phyloP scores from a whole-genome alignment of 2,113 vertebrate genomes.

The Mystacornis crossleyi region DNA sequence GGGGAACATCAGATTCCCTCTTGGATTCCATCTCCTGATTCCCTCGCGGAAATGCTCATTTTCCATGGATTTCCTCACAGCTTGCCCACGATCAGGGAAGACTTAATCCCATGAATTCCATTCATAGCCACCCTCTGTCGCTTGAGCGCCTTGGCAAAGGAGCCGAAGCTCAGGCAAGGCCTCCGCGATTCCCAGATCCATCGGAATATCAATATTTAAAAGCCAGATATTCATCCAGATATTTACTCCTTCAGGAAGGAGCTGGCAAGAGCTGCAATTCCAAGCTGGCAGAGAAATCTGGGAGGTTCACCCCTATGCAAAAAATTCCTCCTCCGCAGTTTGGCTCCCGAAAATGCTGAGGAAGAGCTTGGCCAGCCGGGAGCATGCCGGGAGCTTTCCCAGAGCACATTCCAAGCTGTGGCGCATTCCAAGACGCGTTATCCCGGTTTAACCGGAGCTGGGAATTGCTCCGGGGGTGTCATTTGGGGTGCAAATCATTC shows the following conservation, averaged over 20 bases:
- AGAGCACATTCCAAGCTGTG: not conserved
- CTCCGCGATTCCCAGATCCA: not conserved
- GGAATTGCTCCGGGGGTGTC: not conserved
- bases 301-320: not conserved
- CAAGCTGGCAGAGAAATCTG: not conserved
- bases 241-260: not conserved
- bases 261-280: not conserved
- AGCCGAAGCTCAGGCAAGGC: not conserved
- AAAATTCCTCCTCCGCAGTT: not conserved
- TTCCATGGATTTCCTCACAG: not conserved
- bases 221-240: not conserved
- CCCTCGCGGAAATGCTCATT: fast-evolving
- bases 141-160: not conserved
- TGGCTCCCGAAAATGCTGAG: not conserved
- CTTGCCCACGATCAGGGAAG: not conserved
- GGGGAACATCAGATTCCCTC: not conserved
- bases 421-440: fast-evolving
- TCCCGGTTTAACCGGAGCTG: not conserved
- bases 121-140: not conserved
- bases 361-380: not conserved
- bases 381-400: not conserved
- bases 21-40: not conserved
- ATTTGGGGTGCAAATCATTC: not conserved
- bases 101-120: not conserved
- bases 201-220: not conserved